Conservation (phyloP, 92 coral and sea anemone genomes). For the Zoanthus sansibaricus region DNA sequence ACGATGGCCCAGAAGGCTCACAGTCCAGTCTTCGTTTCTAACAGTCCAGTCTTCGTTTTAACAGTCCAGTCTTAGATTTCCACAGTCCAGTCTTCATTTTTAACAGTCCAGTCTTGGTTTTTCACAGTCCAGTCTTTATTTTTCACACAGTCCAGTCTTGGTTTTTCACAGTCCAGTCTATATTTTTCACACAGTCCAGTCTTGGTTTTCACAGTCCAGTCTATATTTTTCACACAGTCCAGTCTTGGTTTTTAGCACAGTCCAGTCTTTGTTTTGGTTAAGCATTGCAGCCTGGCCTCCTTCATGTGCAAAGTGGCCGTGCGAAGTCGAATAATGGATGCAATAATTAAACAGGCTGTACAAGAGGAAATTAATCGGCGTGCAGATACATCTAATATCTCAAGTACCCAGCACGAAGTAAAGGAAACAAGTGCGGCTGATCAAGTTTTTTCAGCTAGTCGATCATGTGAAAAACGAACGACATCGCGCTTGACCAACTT, state of each 20-base stretch:
- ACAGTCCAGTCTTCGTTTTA: no score
- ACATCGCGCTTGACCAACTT: conserved; percentile 14
- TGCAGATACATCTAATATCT: conserved; percentile 21
- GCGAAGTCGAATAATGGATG: neutral
- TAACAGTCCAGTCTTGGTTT: neutral
- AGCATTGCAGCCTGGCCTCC: conserved; percentile 14
- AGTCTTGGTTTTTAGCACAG: neutral
- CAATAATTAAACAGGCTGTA: neutral
- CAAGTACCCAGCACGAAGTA: conserved; percentile 16
- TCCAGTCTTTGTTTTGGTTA: conserved; percentile 6
- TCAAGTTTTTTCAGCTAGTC: neutral
- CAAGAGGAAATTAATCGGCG: neutral
- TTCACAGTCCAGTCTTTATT: neutral
- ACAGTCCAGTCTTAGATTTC: neutral
- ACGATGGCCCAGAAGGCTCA: neutral
- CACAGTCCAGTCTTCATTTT: neutral
- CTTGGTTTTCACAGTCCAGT: neutral
- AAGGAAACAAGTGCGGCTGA: conserved; percentile 9
- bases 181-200: neutral
- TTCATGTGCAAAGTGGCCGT: neutral
- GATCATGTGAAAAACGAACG: no score
- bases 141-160: neutral
- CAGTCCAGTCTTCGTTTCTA: neutral
- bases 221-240: conserved; percentile 8
- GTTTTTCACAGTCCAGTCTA: neutral